Percentiles rank a stretch among this genome's conserved stretches.
Conservation (phyloP, 92 coral and sea anemone genomes). For the Porites cylindrica region DNA sequence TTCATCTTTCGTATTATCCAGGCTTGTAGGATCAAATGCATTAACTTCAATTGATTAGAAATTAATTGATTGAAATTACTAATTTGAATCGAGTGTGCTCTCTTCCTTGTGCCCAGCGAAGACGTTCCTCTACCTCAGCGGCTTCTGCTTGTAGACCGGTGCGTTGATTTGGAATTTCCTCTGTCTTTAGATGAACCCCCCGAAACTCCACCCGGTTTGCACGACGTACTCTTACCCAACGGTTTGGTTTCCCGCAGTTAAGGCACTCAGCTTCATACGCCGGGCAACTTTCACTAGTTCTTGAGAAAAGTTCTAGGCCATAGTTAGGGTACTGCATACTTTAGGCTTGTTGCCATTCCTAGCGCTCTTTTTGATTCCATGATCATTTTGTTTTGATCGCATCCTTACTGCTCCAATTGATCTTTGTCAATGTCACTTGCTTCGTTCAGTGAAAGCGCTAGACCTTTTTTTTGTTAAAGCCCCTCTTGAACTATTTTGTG, state of each 20-base stretch:
- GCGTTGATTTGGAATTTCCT: background rate
- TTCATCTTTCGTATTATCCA: background rate
- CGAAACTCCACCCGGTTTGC: background rate
- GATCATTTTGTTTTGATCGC: slow-evolving; percentile 21
- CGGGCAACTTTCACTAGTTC: slow-evolving; percentile 59
- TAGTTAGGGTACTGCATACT: slow-evolving; percentile 60
- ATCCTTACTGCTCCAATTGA: background rate
- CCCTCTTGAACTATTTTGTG: slow-evolving; percentile 49
- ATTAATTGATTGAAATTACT: background rate
- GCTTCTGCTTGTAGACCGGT: background rate
- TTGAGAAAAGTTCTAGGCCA: slow-evolving; percentile 33
- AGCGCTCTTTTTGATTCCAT: slow-evolving; percentile 11
- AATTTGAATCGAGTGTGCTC: background rate
- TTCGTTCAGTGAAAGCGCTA: background rate
- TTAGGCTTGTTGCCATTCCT: slow-evolving; percentile 26
- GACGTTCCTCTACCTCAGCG: background rate
- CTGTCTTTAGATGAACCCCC: too few relatives aligned
- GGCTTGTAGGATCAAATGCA: background rate
- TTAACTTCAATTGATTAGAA: background rate
- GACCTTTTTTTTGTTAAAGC: background rate
- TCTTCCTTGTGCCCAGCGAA: background rate
- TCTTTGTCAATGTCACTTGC: background rate
- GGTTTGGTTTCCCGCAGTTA: slow-evolving; percentile 49
- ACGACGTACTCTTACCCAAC: slow-evolving; percentile 58
- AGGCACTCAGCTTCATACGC: slow-evolving; percentile 71